Base-by-base conservation (phyloP, 2,113 vertebrate species). In the Percopsis transmontana region DNA sequence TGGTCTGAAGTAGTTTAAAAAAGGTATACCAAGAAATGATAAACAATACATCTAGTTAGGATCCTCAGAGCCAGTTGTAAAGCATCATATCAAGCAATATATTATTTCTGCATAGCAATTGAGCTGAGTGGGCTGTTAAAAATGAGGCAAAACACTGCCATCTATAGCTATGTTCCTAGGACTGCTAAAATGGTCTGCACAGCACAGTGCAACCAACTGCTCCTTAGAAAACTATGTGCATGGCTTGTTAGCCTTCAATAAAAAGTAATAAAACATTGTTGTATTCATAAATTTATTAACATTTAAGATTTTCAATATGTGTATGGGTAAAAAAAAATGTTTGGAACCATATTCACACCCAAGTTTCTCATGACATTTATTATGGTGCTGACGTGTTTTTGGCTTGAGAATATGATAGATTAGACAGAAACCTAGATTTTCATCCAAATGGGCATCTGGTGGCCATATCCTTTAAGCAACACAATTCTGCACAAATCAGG, bases 141-240 rank as follows among this genome's bases (percentile, higher is more conserved):
- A 92, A 82, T 73, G 74, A 92, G 93, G 94, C 89, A 92, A 91
- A 92, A 95, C 88, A 93, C 94, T 93, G 95, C 96, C 95, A 95
- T 93, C 95, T 97, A 96, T 95, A 93, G 96, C 94, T 83, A 73
- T 69, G 78, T 82, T 74, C 70, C 76, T 56, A 90, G 87, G 84
- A 91, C 85, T 91, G 90, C 90, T 77, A 74, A 83, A 64, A 70
- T 85, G 72, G 74, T 87, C 83, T 79, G 81, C 81, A 75, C 70
- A 75, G 72, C 74, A 76, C 81, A 87, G 81, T 81, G 62, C 82
- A 83, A 72, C 47, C 72, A 58, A 76, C 61, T 66, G 57, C 59
- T 83, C 68, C 40, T n/a, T 47, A n/a, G 18, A 39, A 68, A 27
- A 69, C 58, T 61, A 74, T 74, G 78, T 58, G 42, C 58, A 81